Evolutionary conservation across 1,140 invertebrate genomes (phyloP).

Genomic region (Apocrypta bakeri): DNA sequence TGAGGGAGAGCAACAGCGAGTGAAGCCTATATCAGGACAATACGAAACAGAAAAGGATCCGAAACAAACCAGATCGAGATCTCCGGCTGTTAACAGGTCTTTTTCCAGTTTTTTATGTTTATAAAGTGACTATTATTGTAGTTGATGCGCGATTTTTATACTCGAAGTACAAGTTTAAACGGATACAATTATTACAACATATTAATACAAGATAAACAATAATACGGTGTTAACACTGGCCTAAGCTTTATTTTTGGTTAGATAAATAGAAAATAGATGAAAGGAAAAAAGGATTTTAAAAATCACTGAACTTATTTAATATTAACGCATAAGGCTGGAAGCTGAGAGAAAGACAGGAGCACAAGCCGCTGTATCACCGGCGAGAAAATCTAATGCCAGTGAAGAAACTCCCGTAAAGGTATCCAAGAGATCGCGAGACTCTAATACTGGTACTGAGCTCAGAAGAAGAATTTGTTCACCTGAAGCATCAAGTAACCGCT

Average conservation of each 20-base stretch:
- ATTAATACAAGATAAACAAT: too few species aligned
- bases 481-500: neutral
- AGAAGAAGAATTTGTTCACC: constrained; percentile 41
- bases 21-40: neutral
- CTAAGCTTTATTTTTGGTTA: too few species aligned
- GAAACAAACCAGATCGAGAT: neutral
- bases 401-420: neutral
- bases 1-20: constrained; percentile 27
- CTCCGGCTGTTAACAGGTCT: constrained; percentile 36
- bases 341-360: neutral
- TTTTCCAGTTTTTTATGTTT: neutral
- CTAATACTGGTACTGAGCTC: neutral
- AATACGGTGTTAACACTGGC: too few species aligned
- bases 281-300: neutral
- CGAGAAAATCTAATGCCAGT: neutral
- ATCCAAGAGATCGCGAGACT: neutral
- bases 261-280: neutral
- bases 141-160: neutral
- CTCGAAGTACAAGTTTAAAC: neutral
- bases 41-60: neutral
- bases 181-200: too few species aligned
- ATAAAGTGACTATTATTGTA: neutral
- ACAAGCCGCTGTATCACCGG: neutral
- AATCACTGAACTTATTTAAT: too few species aligned
- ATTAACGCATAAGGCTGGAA: neutral